These are phyloP conservation scores for Thalassaphorura encarpata DNA, from an alignment of 1,140 invertebrate species.

Conservation along the genomic window DNA sequence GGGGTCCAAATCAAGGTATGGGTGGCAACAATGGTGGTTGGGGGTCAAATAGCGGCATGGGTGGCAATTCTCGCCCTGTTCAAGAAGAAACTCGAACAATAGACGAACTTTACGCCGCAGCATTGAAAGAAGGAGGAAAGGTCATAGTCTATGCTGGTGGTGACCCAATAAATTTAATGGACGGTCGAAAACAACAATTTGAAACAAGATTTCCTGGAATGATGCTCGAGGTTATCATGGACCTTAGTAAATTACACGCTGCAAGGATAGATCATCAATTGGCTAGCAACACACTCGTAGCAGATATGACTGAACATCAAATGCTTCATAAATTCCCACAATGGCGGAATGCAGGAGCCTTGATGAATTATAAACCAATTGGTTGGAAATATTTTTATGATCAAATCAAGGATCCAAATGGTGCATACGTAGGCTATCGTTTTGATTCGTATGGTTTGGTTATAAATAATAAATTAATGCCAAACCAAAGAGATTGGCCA, in stretches of 20 bases:
- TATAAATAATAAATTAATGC: constrained; percentile 4
- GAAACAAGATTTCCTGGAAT: constrained; percentile 8
- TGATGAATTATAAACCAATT: constrained; percentile 2
- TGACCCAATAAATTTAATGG: background rate
- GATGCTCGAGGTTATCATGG: background rate
- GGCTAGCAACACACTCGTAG: background rate
- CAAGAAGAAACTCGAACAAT: background rate
- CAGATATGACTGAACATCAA: constrained; percentile 1
- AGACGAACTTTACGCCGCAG: background rate
- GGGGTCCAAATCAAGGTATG: too few relatives aligned
- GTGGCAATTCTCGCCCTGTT: too few relatives aligned
- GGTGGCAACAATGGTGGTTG: too few relatives aligned
- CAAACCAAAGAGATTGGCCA: constrained; percentile 7
- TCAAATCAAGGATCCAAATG: constrained; percentile 13
- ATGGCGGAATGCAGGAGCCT: constrained; percentile 1
- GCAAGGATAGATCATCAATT: constrained; percentile 12
- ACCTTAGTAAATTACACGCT: constrained; percentile 7
- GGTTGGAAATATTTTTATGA: constrained; percentile 3
- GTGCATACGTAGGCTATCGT: background rate
- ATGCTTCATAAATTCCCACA: constrained; percentile 2
- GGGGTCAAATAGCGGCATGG: too few relatives aligned
- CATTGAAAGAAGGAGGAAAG: constrained; percentile 1
- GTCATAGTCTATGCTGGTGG: constrained; percentile 10
- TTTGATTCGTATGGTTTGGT: background rate
- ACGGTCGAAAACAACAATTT: background rate